Conservation (phyloP, 2,113 vertebrate genomes). For the Peromyscus californicus region DNA sequence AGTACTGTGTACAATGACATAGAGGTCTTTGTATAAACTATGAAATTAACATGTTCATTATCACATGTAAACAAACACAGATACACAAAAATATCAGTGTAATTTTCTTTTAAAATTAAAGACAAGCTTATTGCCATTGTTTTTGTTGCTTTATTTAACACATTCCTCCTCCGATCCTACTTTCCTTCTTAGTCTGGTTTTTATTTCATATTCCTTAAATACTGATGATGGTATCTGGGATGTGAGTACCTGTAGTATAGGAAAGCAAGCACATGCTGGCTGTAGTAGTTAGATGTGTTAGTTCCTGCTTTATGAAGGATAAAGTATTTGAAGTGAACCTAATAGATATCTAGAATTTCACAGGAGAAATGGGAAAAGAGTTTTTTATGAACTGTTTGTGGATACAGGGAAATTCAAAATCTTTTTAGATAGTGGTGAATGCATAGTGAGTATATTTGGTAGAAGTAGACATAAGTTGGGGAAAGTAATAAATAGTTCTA, state of each 20-base stretch:
- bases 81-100: neutral
- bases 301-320: neutral
- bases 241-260: neutral
- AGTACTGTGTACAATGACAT: neutral
- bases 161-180: neutral
- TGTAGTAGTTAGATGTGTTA: neutral
- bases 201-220: conserved; percentile 28
- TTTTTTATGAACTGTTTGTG: neutral
- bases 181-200: neutral
- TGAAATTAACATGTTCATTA: neutral
- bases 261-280: neutral
- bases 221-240: neutral
- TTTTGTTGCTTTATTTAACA: neutral
- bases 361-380: neutral
- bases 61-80: neutral
- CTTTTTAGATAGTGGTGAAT: neutral
- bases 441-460: neutral
- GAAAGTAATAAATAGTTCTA: neutral
- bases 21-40: neutral
- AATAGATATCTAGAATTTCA: neutral
- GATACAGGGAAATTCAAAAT: neutral
- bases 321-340: neutral
- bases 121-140: neutral
- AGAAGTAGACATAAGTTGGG: neutral
- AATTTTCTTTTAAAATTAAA: neutral